Evolutionary conservation across 2,113 vertebrate species (phyloP), one percentile per base, ranked within the genome.

Genomic region (Shinisaurus crocodilurus): DNA sequence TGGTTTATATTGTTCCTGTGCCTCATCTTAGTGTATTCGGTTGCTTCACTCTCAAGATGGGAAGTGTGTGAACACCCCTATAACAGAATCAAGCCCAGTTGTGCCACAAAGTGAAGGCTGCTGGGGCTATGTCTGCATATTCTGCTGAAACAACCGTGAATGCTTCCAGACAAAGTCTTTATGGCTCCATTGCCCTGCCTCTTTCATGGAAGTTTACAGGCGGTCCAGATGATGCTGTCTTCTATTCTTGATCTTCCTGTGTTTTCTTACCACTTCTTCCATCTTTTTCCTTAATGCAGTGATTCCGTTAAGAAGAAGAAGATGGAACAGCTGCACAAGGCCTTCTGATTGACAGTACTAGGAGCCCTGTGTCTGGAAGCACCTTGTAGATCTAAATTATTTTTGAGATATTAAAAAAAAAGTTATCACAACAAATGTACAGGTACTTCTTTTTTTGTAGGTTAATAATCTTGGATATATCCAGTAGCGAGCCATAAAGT

Each of bases 71-170:
- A 23, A 63, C 60, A 63, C 60, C 18, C 60, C 48, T 40, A 16
- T 6, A 7, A 3, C 25, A 65, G 45, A 16, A n/a, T 12, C 0
- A 79, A 5, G 1, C 7, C 29, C 69, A 80, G 40, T 0, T 32
- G 6, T 0, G 0, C 76, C 82, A 1, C 3, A 1, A 3, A 1
- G 7, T 45, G 32, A 45, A 13, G 40, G 7, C 27, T 29, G 63
- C 45, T 54, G 18, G 67, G 45, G 13, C 45, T 48, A 1, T 27
- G 18, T 27, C 20, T 45, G 16, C 40, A 25, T 76, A 23, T 76
- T 77, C 25, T 10, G 3, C 23, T 23, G 43, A 43, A 45, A 45
- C 23, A 25, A 43, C 40, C 45, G 25, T 13, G 13, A 60, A 12
- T 12, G 57, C 57, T 60, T 60, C 57, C 16, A 16, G 60, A 20